These are phyloP conservation scores for Torymus texanus DNA, from an alignment of 2,888 invertebrate genomes.

Conservation along the genomic window DNA sequence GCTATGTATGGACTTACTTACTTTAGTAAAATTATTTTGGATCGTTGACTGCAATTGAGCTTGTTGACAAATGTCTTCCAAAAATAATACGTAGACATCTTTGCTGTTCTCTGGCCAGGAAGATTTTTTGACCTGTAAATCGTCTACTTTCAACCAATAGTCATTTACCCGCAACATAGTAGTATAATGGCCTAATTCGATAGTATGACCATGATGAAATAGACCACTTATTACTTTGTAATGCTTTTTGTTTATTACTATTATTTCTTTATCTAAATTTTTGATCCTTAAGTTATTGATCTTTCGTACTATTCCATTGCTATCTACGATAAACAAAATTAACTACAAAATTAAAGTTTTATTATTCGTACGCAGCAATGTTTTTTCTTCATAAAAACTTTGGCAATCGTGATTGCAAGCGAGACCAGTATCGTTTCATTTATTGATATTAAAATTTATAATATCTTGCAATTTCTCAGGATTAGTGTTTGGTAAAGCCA, in stretches of 20 bases:
- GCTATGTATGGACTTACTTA: no score
- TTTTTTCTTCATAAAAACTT: background rate
- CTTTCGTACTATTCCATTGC: background rate
- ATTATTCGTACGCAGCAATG: background rate
- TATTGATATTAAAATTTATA: background rate
- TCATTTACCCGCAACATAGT: no score
- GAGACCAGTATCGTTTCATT: background rate
- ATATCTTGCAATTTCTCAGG: background rate
- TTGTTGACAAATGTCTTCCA: background rate
- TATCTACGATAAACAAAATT: background rate
- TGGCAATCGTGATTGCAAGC: background rate
- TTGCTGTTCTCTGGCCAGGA: no score
- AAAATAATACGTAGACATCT: background rate
- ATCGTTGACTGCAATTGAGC: no score
- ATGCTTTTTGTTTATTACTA: background rate
- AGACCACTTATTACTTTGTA: no score
- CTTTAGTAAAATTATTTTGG: background rate
- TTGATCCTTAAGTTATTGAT: background rate
- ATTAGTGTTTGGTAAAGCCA: background rate
- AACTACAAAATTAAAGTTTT: constrained; percentile 3
- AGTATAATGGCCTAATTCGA: no score
- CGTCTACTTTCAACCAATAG: no score
- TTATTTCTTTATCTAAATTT: background rate
- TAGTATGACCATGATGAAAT: no score
- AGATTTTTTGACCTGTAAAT: no score